Percentiles rank a stretch among this genome's conserved stretches.
Evolutionary conservation across 2,113 vertebrate species (phyloP).

Genomic region (Ptyas mucosa): DNA sequence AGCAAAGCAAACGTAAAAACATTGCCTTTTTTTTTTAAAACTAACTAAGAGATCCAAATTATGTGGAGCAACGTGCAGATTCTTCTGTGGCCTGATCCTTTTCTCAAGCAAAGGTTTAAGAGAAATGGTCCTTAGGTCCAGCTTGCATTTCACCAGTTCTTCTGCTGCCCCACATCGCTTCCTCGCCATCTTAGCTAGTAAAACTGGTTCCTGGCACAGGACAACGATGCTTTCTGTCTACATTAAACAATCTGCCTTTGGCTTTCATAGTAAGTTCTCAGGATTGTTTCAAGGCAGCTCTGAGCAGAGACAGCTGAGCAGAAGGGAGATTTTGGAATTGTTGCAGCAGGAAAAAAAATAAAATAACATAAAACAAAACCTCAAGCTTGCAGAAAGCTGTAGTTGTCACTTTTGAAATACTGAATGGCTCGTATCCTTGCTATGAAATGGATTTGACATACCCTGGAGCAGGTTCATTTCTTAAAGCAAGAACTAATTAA

Average conservation of each 20-base stretch:
- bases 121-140: neutral
- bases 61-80: neutral
- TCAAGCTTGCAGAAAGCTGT: neutral
- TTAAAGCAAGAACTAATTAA: neutral
- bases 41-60: neutral
- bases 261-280: neutral
- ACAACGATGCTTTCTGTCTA: neutral
- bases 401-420: neutral
- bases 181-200: neutral
- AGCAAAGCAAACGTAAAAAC: neutral
- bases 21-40: neutral
- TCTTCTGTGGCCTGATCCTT: neutral
- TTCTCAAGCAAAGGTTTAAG: neutral
- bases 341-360: neutral
- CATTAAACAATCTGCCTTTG: neutral
- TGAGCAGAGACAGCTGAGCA: neutral
- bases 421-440: neutral
- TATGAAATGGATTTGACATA: neutral
- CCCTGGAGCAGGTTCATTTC: neutral
- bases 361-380: neutral
- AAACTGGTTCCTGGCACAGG: neutral
- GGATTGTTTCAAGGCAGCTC: neutral
- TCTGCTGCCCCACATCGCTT: neutral
- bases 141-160: neutral
- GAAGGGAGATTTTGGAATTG: neutral